A percentile compares a stretch with the other conserved stretches of the same genome.
Conservation (phyloP, 2,888 invertebrate species). For the Pterobdella sp. region DNA sequence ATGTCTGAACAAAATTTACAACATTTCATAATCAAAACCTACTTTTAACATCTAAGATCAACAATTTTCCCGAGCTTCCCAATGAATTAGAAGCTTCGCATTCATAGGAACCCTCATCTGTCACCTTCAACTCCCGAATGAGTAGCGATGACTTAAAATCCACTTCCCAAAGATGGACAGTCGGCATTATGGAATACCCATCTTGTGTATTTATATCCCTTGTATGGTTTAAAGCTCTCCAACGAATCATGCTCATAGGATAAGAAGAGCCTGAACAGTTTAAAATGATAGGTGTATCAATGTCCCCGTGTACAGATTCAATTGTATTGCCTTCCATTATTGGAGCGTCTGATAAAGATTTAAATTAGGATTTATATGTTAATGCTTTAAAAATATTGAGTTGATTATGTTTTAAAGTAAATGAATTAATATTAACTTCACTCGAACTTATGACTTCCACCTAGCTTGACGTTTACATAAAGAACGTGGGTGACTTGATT, state of each 20-base stretch:
- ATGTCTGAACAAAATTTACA: not conserved
- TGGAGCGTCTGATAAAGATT: not conserved
- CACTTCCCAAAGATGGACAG: not conserved
- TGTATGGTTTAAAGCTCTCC: not conserved
- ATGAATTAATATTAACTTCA: too few species aligned
- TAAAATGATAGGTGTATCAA: not conserved
- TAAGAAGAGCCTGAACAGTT: not conserved
- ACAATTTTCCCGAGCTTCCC: not conserved
- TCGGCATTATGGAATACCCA: not conserved
- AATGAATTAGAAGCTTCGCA: not conserved
- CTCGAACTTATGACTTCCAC: too few species aligned
- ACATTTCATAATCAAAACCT: not conserved
- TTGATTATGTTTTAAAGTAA: too few species aligned
- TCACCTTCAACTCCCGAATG: not conserved
- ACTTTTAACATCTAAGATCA: not conserved
- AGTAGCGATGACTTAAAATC: not conserved
- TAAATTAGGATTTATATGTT: too few species aligned
- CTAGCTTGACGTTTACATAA: too few species aligned
- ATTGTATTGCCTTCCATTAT: not conserved
- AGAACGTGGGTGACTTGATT: too few species aligned
- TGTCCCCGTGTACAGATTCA: not conserved
- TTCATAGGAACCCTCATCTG: not conserved
- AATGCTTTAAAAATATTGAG: too few species aligned
- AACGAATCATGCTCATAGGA: slow-evolving; percentile 1
- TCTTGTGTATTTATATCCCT: not conserved